A percentile compares a stretch with the other conserved stretches of the same genome.
These are phyloP conservation scores for Microcebus tavaratra DNA, from an alignment of 2,113 vertebrate species.

Conservation along the genomic window DNA sequence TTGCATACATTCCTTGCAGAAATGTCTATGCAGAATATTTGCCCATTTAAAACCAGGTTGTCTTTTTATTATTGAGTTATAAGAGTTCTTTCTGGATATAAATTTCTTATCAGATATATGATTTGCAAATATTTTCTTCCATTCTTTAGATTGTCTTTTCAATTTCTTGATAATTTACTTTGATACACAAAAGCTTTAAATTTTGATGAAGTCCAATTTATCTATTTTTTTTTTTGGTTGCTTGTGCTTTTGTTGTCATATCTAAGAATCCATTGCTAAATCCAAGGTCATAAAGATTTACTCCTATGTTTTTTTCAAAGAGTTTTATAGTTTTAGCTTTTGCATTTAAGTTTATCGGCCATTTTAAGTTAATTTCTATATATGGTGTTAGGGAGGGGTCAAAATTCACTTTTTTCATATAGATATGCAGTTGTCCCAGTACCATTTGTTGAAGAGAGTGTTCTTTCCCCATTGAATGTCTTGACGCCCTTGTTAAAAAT, in stretches of 20 bases:
- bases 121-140: background rate
- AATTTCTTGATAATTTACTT: background rate
- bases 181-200: background rate
- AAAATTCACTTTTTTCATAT: background rate
- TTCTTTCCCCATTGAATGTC: background rate
- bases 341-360: background rate
- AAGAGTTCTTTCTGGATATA: background rate
- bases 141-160: background rate
- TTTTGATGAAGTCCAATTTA: background rate
- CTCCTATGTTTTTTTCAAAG: background rate
- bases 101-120: background rate
- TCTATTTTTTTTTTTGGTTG: background rate
- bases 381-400: background rate
- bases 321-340: conserved; percentile 17
- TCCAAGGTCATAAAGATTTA: background rate
- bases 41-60: background rate
- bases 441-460: background rate
- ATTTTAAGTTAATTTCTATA: conserved; percentile 8
- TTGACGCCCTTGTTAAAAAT: background rate
- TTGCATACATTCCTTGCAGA: conserved; percentile 32
- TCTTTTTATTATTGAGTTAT: conserved; percentile 10
- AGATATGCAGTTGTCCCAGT: background rate
- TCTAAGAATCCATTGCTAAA: conserved; percentile 12
- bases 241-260: background rate
- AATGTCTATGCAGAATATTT: background rate